Evolutionary conservation across 2,888 invertebrate genomes (phyloP), one percentile per base, ranked within the genome.

Genomic region (Spicauda simplicius): DNA sequence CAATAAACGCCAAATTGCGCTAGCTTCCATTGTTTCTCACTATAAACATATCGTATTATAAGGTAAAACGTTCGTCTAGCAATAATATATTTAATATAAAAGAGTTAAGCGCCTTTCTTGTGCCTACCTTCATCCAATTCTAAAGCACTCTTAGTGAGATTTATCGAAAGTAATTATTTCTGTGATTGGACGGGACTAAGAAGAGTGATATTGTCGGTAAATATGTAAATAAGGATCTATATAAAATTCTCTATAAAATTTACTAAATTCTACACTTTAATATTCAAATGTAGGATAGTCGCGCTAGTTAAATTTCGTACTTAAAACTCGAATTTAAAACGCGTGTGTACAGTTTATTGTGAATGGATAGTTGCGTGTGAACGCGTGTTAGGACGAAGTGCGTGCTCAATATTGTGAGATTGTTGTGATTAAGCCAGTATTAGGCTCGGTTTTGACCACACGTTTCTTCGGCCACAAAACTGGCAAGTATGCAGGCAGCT

Each of bases 401-500:
- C 33, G 54, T 66, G 65, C 59, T 60, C 59, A 66, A 66, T 53
- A 66, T 60, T 55, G 59, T 55, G 54, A 25, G 45, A 48, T 20
- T 33, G 14, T 60, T 48, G 59, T 65, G 65, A 65, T 19, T 19
- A 41, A 60, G 65, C 65, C 65, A 69, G 72, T 77, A 80, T 81
- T 84, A 76, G 83, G 77, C 70, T 69, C 69, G 70, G 58, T 82
- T 82, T 81, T 79, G 74, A 76, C 78, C 78, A 77, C 71, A 84
- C 78, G 83, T 72, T 76, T 74, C 71, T 59, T 83, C 81, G 84
- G 89, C 88, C 84, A 85, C 88, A 91, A 93, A 90, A 86, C 93
- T 93, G 93, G 95, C 95, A 94, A 95, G 96, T 88, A 97, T 97
- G 97, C 97, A 97, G 96, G 97, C 97, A 95, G 97, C 97, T 94